Percentiles rank a stretch among this genome's conserved stretches.
phyloP scores from a whole-genome alignment of 2,888 invertebrate species.

The Herminia tarsipennalis region DNA sequence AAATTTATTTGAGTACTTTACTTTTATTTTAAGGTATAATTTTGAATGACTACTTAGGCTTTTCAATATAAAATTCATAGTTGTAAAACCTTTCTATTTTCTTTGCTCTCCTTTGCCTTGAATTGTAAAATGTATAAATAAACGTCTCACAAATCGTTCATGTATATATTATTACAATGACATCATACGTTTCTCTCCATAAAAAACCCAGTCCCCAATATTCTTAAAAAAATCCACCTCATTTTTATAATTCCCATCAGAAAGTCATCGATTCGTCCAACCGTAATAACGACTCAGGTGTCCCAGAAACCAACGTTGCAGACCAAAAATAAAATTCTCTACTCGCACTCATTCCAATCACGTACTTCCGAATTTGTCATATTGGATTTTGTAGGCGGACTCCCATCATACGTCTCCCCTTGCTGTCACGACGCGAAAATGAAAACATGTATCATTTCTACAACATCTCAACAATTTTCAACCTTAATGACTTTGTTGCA shows the following conservation, averaged over 20 bases:
- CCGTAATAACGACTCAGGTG: slow-evolving; percentile 60
- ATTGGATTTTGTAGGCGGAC: slow-evolving; percentile 81
- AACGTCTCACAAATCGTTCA: neutral
- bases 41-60: too few species aligned
- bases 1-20: too few species aligned
- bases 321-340: slow-evolving; percentile 71
- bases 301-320: slow-evolving; percentile 50
- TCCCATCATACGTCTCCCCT: slow-evolving; percentile 77
- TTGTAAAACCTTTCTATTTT: too few species aligned
- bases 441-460: slow-evolving; percentile 78
- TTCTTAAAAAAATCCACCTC: slow-evolving; percentile 35
- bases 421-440: slow-evolving; percentile 80
- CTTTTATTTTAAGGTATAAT: too few species aligned
- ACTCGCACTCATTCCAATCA: slow-evolving; percentile 80
- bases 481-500: slow-evolving; percentile 46
- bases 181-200: slow-evolving; percentile 8
- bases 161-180: slow-evolving; percentile 9
- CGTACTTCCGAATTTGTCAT: slow-evolving; percentile 85
- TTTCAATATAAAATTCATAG: too few species aligned
- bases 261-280: slow-evolving; percentile 57
- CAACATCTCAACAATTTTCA: slow-evolving; percentile 35
- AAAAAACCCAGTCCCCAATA: slow-evolving; percentile 30
- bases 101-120: too few species aligned
- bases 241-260: slow-evolving; percentile 53
- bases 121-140: too few species aligned